phyloP scores from a whole-genome alignment of 2,113 vertebrate genomes.

The Leucosticte australis region DNA sequence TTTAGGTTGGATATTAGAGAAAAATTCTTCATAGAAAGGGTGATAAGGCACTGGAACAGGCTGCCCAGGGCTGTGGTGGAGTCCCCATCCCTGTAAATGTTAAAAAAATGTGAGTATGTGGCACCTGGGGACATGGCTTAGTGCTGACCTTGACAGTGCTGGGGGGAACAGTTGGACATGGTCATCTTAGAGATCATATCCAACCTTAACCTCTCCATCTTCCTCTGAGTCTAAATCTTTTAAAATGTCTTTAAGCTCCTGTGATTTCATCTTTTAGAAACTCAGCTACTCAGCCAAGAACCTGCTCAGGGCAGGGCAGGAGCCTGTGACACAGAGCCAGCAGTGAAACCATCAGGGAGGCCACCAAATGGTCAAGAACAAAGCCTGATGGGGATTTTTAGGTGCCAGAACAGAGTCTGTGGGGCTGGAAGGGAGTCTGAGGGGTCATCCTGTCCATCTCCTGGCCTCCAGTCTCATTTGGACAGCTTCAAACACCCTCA shows the following conservation, averaged over 20 bases:
- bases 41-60: not conserved
- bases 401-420: not conserved
- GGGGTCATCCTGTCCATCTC: not conserved
- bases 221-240: not conserved
- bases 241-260: not conserved
- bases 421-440: not conserved
- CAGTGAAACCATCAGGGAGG: not conserved
- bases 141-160: not conserved
- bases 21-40: not conserved
- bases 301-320: not conserved
- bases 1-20: not conserved
- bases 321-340: not conserved
- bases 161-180: not conserved
- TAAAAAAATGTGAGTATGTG: not conserved
- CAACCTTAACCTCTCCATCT: not conserved
- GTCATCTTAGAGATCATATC: not conserved
- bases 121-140: not conserved
- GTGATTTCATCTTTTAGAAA: not conserved
- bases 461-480: not conserved
- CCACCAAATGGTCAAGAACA: not conserved
- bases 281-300: not conserved
- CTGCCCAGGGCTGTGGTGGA: not conserved
- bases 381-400: not conserved
- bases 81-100: not conserved
- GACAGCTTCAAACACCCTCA: not conserved